A percentile compares a stretch with the other conserved stretches of the same genome.
These are phyloP conservation scores for Ecliptopera silaceata DNA, from an alignment of 2,888 invertebrate species.

Conservation along the genomic window DNA sequence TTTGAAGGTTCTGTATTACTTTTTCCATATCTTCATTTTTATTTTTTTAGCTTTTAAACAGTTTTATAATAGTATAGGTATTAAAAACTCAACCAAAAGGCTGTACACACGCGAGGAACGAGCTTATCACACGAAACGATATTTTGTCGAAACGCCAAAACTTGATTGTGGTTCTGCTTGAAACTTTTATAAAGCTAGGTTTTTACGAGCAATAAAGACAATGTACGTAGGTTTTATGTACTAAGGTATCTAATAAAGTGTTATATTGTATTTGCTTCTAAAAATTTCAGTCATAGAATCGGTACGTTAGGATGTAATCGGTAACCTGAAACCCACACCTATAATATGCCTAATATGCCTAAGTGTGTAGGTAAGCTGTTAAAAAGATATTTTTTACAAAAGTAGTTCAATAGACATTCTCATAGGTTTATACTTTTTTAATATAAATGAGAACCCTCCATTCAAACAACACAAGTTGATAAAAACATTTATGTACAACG, in stretches of 20 bases:
- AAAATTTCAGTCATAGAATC: background rate
- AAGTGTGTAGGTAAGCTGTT: too few species aligned
- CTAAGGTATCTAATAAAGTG: background rate
- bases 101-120: constrained; percentile 48
- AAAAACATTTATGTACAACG: constrained; percentile 24
- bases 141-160: constrained; percentile 32
- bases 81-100: constrained; percentile 39
- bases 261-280: background rate
- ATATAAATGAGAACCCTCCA: too few species aligned
- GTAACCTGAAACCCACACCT: constrained; percentile 1
- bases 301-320: background rate
- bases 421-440: too few species aligned
- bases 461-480: too few species aligned
- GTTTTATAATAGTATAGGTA: background rate
- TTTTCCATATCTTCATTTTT: too few species aligned
- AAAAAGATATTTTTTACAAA: background rate
- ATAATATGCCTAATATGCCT: too few species aligned
- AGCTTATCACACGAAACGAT: constrained; percentile 51
- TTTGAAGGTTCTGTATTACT: too few species aligned
- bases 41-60: too few species aligned
- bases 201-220: constrained; percentile 11
- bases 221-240: background rate
- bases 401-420: too few species aligned
- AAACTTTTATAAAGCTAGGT: constrained; percentile 20
- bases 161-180: constrained; percentile 28